Evolutionary conservation across 2,888 invertebrate genomes (phyloP).

Genomic region (Ernsta delagoae): DNA sequence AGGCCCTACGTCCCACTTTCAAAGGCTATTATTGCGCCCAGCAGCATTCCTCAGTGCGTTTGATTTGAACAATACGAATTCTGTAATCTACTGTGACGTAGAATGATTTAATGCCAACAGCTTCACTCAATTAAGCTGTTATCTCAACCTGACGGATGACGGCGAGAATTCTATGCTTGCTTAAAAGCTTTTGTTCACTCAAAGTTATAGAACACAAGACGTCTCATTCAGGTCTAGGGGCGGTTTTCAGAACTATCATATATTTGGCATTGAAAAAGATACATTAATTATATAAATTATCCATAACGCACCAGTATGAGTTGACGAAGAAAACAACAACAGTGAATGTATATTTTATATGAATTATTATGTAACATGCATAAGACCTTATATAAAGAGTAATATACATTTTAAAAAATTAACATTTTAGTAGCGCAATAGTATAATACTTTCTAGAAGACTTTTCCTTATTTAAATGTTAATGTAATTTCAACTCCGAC

Average conservation of each 20-base stretch:
- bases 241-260: too few relatives aligned
- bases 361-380: too few relatives aligned
- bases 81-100: conserved; percentile 34
- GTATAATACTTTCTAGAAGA: not conserved
- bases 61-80: conserved; percentile 37
- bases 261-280: too few relatives aligned
- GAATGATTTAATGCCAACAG: conserved; percentile 29
- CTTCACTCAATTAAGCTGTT: conserved; percentile 35
- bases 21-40: conserved; percentile 59
- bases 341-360: too few relatives aligned
- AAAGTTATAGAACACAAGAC: too few relatives aligned
- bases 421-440: too few relatives aligned
- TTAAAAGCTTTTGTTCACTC: not conserved
- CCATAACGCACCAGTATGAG: too few relatives aligned
- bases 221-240: too few relatives aligned
- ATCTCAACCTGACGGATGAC: conserved; percentile 8
- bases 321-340: too few relatives aligned
- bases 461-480: not conserved
- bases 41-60: conserved; percentile 60
- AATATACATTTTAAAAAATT: too few relatives aligned
- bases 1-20: conserved; percentile 60
- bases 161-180: not conserved
- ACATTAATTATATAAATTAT: too few relatives aligned
- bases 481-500: not conserved
- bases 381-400: too few relatives aligned